Evolutionary conservation across 2,113 vertebrate genomes (phyloP).

Genomic region (human (Homo sapiens)): DNA sequence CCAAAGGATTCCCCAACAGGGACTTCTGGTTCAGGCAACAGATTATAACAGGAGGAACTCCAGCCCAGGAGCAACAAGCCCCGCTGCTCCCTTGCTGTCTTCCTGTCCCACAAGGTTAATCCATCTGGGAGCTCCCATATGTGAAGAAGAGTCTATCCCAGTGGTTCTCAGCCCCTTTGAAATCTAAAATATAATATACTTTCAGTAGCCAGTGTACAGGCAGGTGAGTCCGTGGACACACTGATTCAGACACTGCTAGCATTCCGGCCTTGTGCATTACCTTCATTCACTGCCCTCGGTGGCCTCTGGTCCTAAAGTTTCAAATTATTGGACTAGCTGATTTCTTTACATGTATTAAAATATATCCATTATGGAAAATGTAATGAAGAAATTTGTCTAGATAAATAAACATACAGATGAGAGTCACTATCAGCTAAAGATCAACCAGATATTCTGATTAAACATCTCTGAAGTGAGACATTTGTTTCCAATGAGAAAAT

Average conservation of each 20-base stretch:
- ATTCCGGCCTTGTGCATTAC: accelerated
- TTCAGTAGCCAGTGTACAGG: neutral
- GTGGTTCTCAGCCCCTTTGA: neutral
- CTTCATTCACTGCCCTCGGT: too few relatives aligned
- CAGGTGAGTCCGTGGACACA: neutral
- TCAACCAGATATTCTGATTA: neutral
- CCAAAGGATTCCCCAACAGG: neutral
- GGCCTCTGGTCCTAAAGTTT: neutral
- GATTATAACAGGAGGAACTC: neutral
- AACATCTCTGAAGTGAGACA: neutral
- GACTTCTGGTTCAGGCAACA: too few relatives aligned
- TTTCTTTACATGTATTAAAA: neutral
- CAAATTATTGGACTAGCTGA: neutral
- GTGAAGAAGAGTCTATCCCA: neutral
- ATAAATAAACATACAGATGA: neutral
- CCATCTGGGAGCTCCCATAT: neutral
- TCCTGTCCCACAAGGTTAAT: neutral
- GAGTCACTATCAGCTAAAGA: neutral
- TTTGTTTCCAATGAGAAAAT: neutral
- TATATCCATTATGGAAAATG: neutral
- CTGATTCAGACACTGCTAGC: neutral
- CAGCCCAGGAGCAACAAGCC: accelerated
- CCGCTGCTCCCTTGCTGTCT: neutral
- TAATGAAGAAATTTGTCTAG: neutral
- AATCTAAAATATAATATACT: neutral